Evolutionary conservation across 1,140 invertebrate species (phyloP).

Genomic region (Rhizoglyphus robini): DNA sequence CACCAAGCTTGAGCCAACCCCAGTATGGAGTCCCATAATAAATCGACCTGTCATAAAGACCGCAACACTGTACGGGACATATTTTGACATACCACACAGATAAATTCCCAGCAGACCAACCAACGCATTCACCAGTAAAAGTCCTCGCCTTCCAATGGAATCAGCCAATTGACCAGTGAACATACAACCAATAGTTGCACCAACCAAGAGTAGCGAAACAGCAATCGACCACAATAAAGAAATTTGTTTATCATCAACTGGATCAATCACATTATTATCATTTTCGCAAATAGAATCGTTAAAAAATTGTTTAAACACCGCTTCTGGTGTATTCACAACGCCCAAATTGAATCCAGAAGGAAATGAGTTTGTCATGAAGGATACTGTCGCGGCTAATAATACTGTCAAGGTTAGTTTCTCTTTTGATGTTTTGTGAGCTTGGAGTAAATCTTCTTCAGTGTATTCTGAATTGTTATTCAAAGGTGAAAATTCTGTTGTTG

Average conservation of each 20-base stretch:
- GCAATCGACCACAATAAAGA: conserved; percentile 58
- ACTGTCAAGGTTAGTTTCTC: background rate
- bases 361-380: conserved; percentile 10
- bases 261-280: conserved; percentile 38
- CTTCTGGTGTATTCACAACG: conserved; percentile 21
- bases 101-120: conserved; percentile 45
- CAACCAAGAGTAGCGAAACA: conserved; percentile 64
- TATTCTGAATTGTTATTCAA: too few species aligned
- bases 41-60: conserved; percentile 56
- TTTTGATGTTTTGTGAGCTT: too few species aligned
- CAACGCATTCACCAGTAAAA: conserved; percentile 35
- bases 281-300: conserved; percentile 48
- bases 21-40: conserved; percentile 52
- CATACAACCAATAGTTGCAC: conserved; percentile 56
- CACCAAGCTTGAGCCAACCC: conserved; percentile 58
- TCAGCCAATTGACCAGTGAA: conserved; percentile 52
- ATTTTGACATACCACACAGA: conserved; percentile 45
- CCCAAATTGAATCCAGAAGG: conserved; percentile 20
- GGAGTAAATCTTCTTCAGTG: too few species aligned
- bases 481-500: too few species aligned
- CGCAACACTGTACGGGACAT: conserved; percentile 50
- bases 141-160: conserved; percentile 50
- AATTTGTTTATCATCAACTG: conserved; percentile 38
- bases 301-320: conserved; percentile 56
- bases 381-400: background rate